Conservation (phyloP, 1,140 invertebrate species). For the Epicauta chinensis region DNA sequence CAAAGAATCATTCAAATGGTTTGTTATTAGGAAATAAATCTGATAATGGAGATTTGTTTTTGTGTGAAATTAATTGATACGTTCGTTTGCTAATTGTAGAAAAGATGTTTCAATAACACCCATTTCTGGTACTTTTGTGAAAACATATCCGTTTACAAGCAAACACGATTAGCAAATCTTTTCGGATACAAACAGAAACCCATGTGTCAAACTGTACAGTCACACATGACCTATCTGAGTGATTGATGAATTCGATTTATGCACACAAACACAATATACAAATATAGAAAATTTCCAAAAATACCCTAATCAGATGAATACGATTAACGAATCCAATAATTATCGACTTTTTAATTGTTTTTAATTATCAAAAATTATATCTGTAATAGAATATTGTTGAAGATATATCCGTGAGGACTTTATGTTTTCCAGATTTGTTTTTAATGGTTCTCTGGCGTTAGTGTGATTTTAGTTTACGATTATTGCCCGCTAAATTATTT, state of each 20-base stretch:
- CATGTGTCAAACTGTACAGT: not conserved
- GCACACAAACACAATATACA: too few species aligned
- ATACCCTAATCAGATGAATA: too few species aligned
- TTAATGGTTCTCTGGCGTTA: constrained; percentile 28
- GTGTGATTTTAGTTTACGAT: constrained; percentile 33
- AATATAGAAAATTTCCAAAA: too few species aligned
- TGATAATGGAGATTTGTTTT: not conserved
- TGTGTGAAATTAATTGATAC: constrained; percentile 1
- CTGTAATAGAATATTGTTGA: not conserved
- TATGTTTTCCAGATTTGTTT: constrained; percentile 36
- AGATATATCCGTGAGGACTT: constrained; percentile 17
- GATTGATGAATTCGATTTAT: not conserved
- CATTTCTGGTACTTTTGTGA: constrained; percentile 3
- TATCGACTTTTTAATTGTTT: too few species aligned
- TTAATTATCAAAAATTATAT: too few species aligned
- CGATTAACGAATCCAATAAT: too few species aligned
- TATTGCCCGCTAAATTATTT: constrained; percentile 31
- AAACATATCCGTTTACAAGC: constrained; percentile 20
- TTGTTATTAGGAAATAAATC: too few species aligned
- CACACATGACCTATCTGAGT: not conserved
- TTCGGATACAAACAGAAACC: not conserved
- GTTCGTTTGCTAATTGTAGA: not conserved
- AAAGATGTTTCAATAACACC: not conserved
- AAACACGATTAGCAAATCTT: constrained; percentile 20
- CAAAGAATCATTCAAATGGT: too few species aligned